phyloP scores from a whole-genome alignment of 2,888 invertebrate genomes.

The Salpingus planirostris region DNA sequence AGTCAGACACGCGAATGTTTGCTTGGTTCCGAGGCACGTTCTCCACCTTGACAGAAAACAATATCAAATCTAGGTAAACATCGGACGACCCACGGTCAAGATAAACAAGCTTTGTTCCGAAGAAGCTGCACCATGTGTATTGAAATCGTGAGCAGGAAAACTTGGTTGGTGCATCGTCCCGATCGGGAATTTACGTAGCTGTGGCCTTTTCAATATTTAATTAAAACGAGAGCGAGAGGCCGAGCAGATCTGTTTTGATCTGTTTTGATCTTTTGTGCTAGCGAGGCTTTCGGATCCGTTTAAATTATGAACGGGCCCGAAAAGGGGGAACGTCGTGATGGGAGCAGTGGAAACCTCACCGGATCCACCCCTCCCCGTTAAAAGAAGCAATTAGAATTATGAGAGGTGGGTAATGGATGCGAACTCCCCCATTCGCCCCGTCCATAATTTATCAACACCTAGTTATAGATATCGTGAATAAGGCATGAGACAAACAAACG shows the following conservation, averaged over 20 bases:
- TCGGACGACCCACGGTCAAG: no score
- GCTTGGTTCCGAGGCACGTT: no score
- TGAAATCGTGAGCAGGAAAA: no score
- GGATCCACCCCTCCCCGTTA: conserved; percentile 3
- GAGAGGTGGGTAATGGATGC: conserved; percentile 24
- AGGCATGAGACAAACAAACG: conserved; percentile 37
- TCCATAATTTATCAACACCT: conserved; percentile 39
- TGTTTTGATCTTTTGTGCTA: conserved; percentile 19
- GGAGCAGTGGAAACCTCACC: conserved; percentile 3
- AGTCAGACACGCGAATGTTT: no score
- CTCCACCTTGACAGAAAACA: no score
- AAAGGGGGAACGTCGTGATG: no score
- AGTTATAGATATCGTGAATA: conserved; percentile 39
- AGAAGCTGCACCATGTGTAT: no score
- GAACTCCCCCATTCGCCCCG: conserved; percentile 28
- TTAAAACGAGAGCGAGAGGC: conserved; percentile 14
- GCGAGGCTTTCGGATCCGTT: conserved; percentile 14
- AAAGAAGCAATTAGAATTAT: conserved; percentile 27
- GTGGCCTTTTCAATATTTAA: conserved; percentile 18
- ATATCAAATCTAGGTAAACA: no score
- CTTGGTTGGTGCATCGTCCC: no score
- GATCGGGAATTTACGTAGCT: no score
- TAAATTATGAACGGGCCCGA: conserved; percentile 17
- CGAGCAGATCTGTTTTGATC: conserved; percentile 12
- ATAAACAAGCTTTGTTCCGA: no score